These are phyloP conservation scores for Hucho hucho DNA, from an alignment of 2,113 vertebrate species.

Conservation along the genomic window DNA sequence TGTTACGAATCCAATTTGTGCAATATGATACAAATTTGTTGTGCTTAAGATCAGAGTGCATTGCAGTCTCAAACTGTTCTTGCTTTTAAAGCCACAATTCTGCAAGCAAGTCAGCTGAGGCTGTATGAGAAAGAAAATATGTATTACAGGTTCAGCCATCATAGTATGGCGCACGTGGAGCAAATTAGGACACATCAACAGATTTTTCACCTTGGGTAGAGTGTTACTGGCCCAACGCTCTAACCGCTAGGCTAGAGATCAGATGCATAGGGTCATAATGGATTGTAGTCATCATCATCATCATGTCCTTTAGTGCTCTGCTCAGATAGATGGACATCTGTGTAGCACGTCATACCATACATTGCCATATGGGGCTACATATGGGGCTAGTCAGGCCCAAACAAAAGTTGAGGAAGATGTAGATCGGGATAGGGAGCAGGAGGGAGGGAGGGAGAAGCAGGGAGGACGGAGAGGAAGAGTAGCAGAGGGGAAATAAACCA, in stretches of 20 bases:
- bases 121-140: background rate
- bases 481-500: background rate
- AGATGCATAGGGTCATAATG: background rate
- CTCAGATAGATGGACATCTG: slow-evolving; percentile 7
- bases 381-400: background rate
- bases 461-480: background rate
- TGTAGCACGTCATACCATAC: background rate
- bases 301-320: background rate
- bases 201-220: too few relatives aligned
- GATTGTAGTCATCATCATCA: background rate
- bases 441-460: background rate
- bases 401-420: background rate
- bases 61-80: too few relatives aligned
- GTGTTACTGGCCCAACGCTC: too few relatives aligned
- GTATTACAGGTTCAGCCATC: too few relatives aligned
- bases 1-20: too few relatives aligned
- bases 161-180: too few relatives aligned
- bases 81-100: too few relatives aligned
- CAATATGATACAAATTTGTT: too few relatives aligned
- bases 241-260: background rate
- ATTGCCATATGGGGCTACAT: background rate
- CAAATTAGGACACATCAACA: too few relatives aligned
- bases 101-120: background rate
- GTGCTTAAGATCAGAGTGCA: too few relatives aligned
- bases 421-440: background rate